phyloP scores from a whole-genome alignment of 2,797 vertebrate species.

The Premnoplex brunnescens region DNA sequence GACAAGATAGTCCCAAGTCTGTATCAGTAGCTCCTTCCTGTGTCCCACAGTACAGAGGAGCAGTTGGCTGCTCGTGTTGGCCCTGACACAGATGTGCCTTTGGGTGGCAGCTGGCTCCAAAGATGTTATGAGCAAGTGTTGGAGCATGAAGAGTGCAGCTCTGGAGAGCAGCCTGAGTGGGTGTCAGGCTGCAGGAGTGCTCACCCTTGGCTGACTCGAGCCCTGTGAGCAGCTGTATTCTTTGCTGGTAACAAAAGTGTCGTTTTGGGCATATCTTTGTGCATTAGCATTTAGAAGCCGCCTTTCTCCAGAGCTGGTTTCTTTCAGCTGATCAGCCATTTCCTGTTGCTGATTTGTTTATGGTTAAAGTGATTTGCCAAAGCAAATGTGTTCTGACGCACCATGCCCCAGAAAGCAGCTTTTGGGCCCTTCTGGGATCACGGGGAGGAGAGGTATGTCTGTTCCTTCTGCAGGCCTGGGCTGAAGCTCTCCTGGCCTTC shows the following conservation, averaged over 20 bases:
- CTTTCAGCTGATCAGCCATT: conserved; percentile 35
- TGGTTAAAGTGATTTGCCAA: conserved; percentile 42
- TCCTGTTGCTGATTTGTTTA: conserved; percentile 53
- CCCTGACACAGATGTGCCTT: neutral
- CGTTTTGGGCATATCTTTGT: neutral
- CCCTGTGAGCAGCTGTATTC: neutral
- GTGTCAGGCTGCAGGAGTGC: neutral
- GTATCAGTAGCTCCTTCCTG: neutral
- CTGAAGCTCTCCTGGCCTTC: neutral
- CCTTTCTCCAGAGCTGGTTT: conserved; percentile 16
- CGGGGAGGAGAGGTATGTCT: neutral
- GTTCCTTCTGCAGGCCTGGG: neutral
- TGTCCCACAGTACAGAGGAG: neutral
- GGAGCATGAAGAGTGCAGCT: neutral
- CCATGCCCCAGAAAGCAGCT: neutral
- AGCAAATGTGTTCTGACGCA: conserved; percentile 26
- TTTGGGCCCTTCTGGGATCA: conserved; percentile 21
- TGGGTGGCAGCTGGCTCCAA: neutral
- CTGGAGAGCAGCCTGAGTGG: neutral
- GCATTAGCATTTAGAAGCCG: neutral
- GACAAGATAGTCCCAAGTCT: neutral
- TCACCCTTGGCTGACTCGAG: conserved; percentile 18
- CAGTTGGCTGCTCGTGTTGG: neutral
- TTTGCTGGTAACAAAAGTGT: neutral
- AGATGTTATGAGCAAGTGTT: neutral